Evolutionary conservation across 1,140 invertebrate species (phyloP).

Genomic region (Melipona quadrifasciata): DNA sequence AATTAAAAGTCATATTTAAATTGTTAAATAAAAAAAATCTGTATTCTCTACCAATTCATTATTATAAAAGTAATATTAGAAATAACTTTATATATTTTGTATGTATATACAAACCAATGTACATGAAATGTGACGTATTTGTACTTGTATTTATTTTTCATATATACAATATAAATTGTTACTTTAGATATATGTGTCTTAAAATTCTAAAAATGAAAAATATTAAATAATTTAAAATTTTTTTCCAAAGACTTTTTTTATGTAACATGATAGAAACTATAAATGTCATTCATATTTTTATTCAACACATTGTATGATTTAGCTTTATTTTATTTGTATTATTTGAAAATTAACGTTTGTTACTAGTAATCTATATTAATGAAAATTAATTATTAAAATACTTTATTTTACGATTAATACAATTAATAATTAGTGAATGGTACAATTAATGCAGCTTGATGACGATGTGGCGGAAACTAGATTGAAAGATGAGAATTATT

Average conservation of each 20-base stretch:
- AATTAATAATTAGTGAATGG: slow-evolving; percentile 34
- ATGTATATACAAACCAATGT: background rate
- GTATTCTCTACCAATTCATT: background rate
- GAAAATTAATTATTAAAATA: background rate
- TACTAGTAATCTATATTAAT: slow-evolving; percentile 7
- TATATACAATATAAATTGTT: too few relatives aligned
- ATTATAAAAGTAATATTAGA: background rate
- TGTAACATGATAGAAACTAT: background rate
- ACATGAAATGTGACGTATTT: background rate
- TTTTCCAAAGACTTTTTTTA: background rate
- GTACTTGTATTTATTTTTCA: background rate
- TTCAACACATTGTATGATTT: background rate
- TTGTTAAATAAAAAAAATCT: background rate
- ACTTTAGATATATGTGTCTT: too few relatives aligned
- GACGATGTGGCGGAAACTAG: slow-evolving; percentile 67
- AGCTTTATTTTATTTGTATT: background rate
- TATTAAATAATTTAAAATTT: background rate
- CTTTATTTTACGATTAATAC: background rate
- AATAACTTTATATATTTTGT: background rate
- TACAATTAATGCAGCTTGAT: slow-evolving; percentile 26
- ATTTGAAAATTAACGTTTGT: background rate
- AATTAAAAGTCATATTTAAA: background rate
- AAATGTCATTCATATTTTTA: background rate
- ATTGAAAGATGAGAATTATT: slow-evolving; percentile 61
- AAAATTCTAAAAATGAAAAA: too few relatives aligned